Base-by-base conservation (phyloP, 1,140 invertebrate genomes). In the Thaumatotibia leucotreta region DNA sequence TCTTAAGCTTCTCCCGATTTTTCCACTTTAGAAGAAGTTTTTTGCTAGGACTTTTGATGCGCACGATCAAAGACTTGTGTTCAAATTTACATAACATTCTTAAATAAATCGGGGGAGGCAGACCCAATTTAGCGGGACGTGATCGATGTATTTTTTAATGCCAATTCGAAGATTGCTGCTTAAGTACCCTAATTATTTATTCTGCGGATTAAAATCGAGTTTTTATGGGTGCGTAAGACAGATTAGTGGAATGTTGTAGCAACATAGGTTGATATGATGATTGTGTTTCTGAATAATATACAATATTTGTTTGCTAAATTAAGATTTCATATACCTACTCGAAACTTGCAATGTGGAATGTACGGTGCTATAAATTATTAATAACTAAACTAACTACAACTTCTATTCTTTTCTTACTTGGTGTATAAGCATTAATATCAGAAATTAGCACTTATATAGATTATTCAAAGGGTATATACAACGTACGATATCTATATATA, bases 31-130 rank as follows among this genome's bases (percentile, higher is more conserved):
- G 76, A 81, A 78, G 84, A 86, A 85, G 75, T 88, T 88, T 85
- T 91, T 87, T 86, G 72, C 82, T 82, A 83, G 85, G 84, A 89
- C 86, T 90, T 89, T 88, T 88, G 86, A 86, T 88, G 84, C 86
- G 83, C 80, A 85, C 86, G 88, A 88, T 91, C 88, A 91, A 91
- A 91, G 88, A 89, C 82, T 85, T 82, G 87, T 88, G 88, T 89
- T 88, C 82, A 83, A 88, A 91, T 91, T 91, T 91, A 89, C 88
- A 91, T 91, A 91, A 89, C 86, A 91, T 91, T 88, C 84, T 91
- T 88, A 91, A 89, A 91, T 89, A 89, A 89, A 88, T 89, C 86
- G 79, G 81, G 84, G 77, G 80, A 68, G 79, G 69, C 49, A 77
- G 79, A 76, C 62, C 70, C 72, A 70, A 80, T 78, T 84, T 83